Evolutionary conservation across 2,888 invertebrate genomes (phyloP).

Genomic region (Megamerina dolium): DNA sequence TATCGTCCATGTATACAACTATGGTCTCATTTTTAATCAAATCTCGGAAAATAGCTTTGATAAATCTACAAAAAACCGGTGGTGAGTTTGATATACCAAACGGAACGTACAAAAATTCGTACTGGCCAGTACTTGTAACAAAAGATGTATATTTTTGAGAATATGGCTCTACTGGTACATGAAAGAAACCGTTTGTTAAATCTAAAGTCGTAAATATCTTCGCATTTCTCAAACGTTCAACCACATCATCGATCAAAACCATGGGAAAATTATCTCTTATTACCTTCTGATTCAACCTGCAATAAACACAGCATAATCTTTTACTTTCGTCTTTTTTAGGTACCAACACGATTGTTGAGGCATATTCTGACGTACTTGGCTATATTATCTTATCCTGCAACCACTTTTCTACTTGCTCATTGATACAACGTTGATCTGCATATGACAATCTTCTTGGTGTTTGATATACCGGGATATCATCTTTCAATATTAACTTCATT

Average conservation of each 20-base stretch:
- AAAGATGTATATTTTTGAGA: slow-evolving; percentile 26
- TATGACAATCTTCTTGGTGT: slow-evolving; percentile 12
- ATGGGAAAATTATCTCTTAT: slow-evolving; percentile 21
- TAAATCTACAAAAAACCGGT: slow-evolving; percentile 17
- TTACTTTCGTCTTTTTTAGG: slow-evolving; percentile 20
- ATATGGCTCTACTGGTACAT: slow-evolving; percentile 15
- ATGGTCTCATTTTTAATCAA: slow-evolving; percentile 10
- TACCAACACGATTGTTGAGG: slow-evolving; percentile 26
- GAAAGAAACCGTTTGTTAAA: too few species aligned
- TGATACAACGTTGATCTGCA: slow-evolving; percentile 18
- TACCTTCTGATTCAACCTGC: slow-evolving; percentile 21
- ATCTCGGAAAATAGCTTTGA: slow-evolving; percentile 14
- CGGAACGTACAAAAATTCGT: too few species aligned
- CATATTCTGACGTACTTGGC: slow-evolving; percentile 33
- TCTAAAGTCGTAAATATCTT: slow-evolving; percentile 24
- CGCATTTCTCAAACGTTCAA: slow-evolving; percentile 19
- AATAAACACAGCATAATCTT: slow-evolving; percentile 22
- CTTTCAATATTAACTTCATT: slow-evolving; percentile 15
- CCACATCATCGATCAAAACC: slow-evolving; percentile 18
- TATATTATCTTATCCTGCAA: slow-evolving; percentile 31
- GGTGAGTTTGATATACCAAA: slow-evolving; percentile 21
- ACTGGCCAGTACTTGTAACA: slow-evolving; percentile 26
- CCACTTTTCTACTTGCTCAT: slow-evolving; percentile 32
- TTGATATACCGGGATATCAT: slow-evolving; percentile 17
- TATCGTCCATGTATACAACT: slow-evolving; percentile 19